phyloP scores from a whole-genome alignment of 2,888 invertebrate species.

The Dimorphilus gyrociliatus region DNA sequence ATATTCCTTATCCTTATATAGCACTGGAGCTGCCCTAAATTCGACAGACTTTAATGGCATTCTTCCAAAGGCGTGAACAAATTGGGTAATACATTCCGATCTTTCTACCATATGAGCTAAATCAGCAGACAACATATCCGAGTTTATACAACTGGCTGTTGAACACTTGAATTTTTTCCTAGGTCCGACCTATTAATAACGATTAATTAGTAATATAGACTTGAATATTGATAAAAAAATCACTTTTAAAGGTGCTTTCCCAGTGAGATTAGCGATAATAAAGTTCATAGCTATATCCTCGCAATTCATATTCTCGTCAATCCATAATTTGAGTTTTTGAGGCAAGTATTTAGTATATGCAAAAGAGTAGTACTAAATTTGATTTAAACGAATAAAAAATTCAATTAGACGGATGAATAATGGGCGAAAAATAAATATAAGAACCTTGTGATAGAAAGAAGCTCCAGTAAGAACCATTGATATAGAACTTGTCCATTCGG shows the following conservation, averaged over 20 bases:
- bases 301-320: conserved; percentile 88
- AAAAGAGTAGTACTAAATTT: conserved; percentile 64
- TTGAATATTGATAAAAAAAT: conserved; percentile 78
- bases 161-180: conserved; percentile 93
- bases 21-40: conserved; percentile 82
- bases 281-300: conserved; percentile 98
- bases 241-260: conserved; percentile 75
- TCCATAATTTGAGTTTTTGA: conserved; percentile 64
- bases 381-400: conserved; percentile 1
- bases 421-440: conserved; percentile 3
- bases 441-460: conserved; percentile 81
- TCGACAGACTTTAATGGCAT: conserved; percentile 78
- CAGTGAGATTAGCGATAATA: conserved; percentile 75
- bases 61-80: conserved; percentile 59
- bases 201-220: too few relatives aligned
- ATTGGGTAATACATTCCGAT: conserved; percentile 69
- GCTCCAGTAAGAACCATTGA: conserved; percentile 92
- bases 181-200: conserved; percentile 68
- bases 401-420: neutral
- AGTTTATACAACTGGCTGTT: conserved; percentile 77
- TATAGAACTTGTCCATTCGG: conserved; percentile 82
- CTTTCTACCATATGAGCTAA: conserved; percentile 73
- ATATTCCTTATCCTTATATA: conserved; percentile 54
- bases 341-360: conserved; percentile 80
- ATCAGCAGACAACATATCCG: conserved; percentile 82